Base-by-base conservation (phyloP, 1,140 invertebrate genomes). In the Berghia stephanieae region DNA sequence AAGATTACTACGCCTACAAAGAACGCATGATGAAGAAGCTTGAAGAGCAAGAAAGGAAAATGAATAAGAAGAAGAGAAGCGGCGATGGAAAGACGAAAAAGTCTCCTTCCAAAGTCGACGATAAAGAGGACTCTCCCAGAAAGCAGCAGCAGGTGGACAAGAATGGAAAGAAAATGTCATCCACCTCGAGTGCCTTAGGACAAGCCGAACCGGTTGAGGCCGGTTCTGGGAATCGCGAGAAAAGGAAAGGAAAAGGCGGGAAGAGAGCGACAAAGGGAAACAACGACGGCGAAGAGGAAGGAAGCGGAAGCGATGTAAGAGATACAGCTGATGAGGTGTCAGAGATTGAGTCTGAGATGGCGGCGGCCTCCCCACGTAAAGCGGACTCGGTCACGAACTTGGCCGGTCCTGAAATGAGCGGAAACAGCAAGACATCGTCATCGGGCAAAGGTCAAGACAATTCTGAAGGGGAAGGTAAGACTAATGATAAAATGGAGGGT, bases 261-360 rank as follows among this genome's bases (percentile, higher is more conserved):
- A 40, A 69, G 44, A 67, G 36, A 55, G 36, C 31, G 42, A 71
- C 63, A 73, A 80, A 36, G 27, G 75, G 70, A 63, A 68, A 77
- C 34, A 77, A 74, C 66, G 77, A 21, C 73, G 74, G 72, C 60
- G 80, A 79, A 38, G 63, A 60, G 24, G 78, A 49, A 63, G 78
- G n/a, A n/a, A 77, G 73, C 66, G 77, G n/a, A 78, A 77, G 72
- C 60, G 80, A 79, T 36, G 63, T 63, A 27, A 75, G 46, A 63
- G 78, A 79, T 60, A 81, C 80, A 34, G 78, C 75, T 27, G 63
- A 76, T 60, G 74, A 76, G 43, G 74, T 76, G 27, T 76, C 74
- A 3, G 74, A 76, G 44, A 68, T 76, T 68, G 74, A 76, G 27
- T 76, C 74, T 49, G 74, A 76, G 55, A 76, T 76, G n/a, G 74